Evolutionary conservation across 2,113 vertebrate genomes (phyloP).

Genomic region (Loxodonta africana): DNA sequence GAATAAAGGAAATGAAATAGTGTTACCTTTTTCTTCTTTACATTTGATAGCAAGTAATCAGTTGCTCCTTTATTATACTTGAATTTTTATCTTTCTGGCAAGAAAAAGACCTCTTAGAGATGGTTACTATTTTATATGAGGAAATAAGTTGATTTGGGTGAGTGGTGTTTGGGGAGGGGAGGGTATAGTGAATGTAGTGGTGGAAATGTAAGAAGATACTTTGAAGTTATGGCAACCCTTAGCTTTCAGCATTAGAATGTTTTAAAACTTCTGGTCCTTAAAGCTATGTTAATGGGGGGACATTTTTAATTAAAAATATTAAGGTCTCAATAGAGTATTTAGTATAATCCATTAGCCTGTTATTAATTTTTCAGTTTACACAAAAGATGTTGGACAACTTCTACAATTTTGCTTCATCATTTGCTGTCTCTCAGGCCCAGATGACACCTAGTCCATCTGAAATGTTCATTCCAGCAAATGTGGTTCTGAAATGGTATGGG

Average conservation of each 20-base stretch:
- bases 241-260: conserved; percentile 6
- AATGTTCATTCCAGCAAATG: conserved; percentile 96
- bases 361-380: conserved; percentile 91
- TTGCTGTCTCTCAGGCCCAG: conserved; percentile 96
- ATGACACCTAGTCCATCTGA: conserved; percentile 96
- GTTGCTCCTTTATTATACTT: conserved; percentile 12
- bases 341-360: conserved; percentile 22
- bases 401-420: conserved; percentile 96
- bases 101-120: conserved; percentile 25
- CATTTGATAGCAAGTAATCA: background rate
- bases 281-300: background rate
- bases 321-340: conserved; percentile 26
- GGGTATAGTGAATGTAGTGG: background rate
- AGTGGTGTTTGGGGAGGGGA: background rate
- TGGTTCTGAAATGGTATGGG: conserved; percentile 94
- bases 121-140: conserved; percentile 60
- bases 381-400: conserved; percentile 99
- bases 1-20: conserved; percentile 8
- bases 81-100: background rate
- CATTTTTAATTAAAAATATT: conserved; percentile 54
- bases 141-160: conserved; percentile 32
- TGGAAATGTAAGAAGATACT: background rate
- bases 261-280: conserved; percentile 28
- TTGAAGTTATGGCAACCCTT: conserved; percentile 17
- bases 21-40: background rate